phyloP scores from a whole-genome alignment of 2,797 vertebrate genomes.

The Spinus olivaceus region DNA sequence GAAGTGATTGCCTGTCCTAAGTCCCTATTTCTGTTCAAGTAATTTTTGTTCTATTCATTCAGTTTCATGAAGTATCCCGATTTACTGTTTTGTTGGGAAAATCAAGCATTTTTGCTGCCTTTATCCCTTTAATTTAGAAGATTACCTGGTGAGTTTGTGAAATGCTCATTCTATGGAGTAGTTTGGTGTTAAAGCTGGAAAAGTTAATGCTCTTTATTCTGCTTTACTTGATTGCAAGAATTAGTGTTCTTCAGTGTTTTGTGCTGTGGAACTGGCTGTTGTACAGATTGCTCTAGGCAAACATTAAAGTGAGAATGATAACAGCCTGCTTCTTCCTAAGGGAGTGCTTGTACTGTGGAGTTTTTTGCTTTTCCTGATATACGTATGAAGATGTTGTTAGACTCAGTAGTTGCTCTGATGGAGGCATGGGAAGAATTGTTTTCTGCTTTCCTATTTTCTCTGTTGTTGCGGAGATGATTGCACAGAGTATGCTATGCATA shows the following conservation, averaged over 20 bases:
- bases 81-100: not conserved
- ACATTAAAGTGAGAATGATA: not conserved
- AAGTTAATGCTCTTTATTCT: not conserved
- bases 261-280: not conserved
- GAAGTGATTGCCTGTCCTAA: not conserved
- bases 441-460: not conserved
- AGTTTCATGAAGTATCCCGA: not conserved
- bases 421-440: not conserved
- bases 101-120: not conserved
- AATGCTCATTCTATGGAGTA: not conserved
- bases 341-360: not conserved
- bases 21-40: not conserved
- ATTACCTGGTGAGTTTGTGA: not conserved
- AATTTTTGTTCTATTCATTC: not conserved
- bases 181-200: not conserved
- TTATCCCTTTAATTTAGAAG: not conserved
- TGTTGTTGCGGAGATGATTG: not conserved
- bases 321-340: not conserved
- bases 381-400: not conserved
- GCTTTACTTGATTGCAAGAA: not conserved
- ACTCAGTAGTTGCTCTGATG: not conserved
- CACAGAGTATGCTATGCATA: not conserved
- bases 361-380: not conserved
- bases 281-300: not conserved
- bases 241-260: not conserved